phyloP scores from a whole-genome alignment of 2,888 invertebrate genomes.

The Dermolepida albohirtum region DNA sequence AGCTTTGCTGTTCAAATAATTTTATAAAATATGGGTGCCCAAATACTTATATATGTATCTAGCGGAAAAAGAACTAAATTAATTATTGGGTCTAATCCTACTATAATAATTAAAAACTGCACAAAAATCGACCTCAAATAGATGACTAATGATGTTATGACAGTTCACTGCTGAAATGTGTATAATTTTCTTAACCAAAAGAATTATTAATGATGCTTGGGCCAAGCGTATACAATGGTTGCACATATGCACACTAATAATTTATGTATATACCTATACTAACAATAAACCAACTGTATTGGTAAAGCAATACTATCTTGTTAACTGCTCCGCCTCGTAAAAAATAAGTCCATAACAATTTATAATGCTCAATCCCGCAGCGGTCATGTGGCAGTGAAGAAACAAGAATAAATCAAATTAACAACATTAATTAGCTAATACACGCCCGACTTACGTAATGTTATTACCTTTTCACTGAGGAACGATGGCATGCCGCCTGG shows the following conservation, averaged over 20 bases:
- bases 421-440: conserved; percentile 38
- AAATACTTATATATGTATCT: too few species aligned
- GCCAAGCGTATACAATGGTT: conserved; percentile 58
- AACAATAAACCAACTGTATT: conserved; percentile 35
- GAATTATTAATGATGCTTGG: conserved; percentile 61
- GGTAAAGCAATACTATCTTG: conserved; percentile 13
- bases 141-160: conserved; percentile 62
- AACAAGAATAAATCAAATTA: conserved; percentile 37
- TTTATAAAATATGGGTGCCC: too few species aligned
- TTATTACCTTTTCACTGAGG: conserved; percentile 13
- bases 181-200: conserved; percentile 63
- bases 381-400: conserved; percentile 17
- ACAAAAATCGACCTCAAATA: conserved; percentile 48
- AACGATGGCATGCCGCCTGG: conserved; percentile 8
- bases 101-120: conserved; percentile 30
- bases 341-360: conserved; percentile 33
- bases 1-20: too few species aligned
- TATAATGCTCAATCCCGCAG: conserved; percentile 14
- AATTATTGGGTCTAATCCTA: conserved; percentile 1
- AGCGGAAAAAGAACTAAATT: too few species aligned
- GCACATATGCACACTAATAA: conserved; percentile 44
- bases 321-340: conserved; percentile 7
- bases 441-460: conserved; percentile 17
- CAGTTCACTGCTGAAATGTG: conserved; percentile 62
- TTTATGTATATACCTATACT: conserved; percentile 39